A percentile compares a stretch with the other conserved stretches of the same genome.
phyloP scores from a whole-genome alignment of 2,888 invertebrate genomes.

The Germaria angustata region DNA sequence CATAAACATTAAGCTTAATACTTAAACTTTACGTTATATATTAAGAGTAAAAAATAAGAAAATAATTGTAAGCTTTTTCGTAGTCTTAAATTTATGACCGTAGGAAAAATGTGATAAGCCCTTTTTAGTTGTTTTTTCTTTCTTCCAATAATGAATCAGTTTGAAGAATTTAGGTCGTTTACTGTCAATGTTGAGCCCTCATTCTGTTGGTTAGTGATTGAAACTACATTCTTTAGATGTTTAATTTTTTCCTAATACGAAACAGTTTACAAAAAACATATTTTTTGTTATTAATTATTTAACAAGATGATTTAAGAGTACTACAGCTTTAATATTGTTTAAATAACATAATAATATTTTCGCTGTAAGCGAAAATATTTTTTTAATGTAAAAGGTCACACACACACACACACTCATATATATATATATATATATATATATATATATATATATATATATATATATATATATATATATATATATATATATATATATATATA shows the following conservation, averaged over 20 bases:
- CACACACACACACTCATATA: background rate
- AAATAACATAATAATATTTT: background rate
- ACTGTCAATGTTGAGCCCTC: conserved; percentile 16
- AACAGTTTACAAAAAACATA: background rate
- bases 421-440: background rate
- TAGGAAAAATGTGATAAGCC: conserved; percentile 54
- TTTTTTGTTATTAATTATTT: background rate
- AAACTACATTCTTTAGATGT: conserved; percentile 64
- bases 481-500: no score
- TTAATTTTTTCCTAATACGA: conserved; percentile 10
- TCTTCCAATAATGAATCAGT: conserved; percentile 23
- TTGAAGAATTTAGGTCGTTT: conserved; percentile 43
- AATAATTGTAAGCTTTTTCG: conserved; percentile 21
- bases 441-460: no score
- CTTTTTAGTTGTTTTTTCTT: conserved; percentile 24
- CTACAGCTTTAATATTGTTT: background rate
- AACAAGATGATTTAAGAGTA: background rate
- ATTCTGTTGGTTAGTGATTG: conserved; percentile 15
- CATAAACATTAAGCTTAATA: conserved; percentile 63
- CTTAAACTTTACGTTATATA: conserved; percentile 38
- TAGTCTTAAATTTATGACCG: conserved; percentile 51
- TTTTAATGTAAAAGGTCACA: no score
- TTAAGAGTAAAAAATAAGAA: conserved; percentile 11
- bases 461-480: no score
- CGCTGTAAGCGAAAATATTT: no score